Conservation (phyloP, 2,797 vertebrate species). For the Gadopsis bispinosus region DNA sequence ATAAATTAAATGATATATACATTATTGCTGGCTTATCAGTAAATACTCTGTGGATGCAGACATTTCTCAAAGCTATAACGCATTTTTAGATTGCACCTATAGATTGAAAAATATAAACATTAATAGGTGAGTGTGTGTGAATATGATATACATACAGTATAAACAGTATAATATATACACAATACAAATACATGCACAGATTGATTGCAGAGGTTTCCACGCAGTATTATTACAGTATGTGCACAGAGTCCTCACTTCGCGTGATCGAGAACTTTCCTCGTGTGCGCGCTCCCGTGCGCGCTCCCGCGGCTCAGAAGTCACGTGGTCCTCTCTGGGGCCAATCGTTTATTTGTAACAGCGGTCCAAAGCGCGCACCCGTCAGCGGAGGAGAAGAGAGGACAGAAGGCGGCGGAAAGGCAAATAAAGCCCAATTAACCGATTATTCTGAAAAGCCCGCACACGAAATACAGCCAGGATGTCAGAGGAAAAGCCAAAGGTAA, state of each 20-base stretch:
- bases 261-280: constrained; percentile 67
- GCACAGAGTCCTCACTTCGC: constrained; percentile 37
- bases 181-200: background rate
- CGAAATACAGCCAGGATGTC: constrained; percentile 84
- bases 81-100: background rate
- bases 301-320: constrained; percentile 73
- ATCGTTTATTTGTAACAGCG: constrained; percentile 73
- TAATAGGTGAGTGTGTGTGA: too few species aligned
- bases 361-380: constrained; percentile 87
- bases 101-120: too few species aligned
- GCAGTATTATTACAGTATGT: background rate
- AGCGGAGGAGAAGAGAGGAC: constrained; percentile 81
- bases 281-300: constrained; percentile 78
- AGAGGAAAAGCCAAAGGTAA: constrained; percentile 96
- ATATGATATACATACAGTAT: too few species aligned
- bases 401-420: constrained; percentile 75
- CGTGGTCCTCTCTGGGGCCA: constrained; percentile 81
- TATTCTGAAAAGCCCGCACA: constrained; percentile 44
- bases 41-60: background rate
- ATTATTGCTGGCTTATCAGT: background rate
- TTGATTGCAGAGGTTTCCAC: background rate
- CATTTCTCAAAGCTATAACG: background rate
- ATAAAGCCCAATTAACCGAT: constrained; percentile 57
- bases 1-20: background rate
- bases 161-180: too few species aligned